Evolutionary conservation across 1,140 invertebrate species (phyloP), one percentile per base, ranked within the genome.

Genomic region (Sinella curviseta): DNA sequence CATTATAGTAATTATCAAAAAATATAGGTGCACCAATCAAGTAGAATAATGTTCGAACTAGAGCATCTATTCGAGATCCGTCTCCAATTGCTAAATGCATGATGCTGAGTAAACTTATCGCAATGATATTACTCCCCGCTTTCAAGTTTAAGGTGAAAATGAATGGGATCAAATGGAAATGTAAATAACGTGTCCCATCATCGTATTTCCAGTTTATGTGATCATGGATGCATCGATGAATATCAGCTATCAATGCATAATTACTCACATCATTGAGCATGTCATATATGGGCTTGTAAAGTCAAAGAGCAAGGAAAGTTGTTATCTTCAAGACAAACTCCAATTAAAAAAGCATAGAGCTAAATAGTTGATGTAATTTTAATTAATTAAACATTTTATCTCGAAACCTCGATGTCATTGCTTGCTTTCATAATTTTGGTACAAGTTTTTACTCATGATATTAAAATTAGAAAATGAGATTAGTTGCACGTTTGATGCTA

Each of bases 31-130:
- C 77, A 28, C 79, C 79, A 12, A 80, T 77, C 31, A 82, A 48
- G 76, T 82, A 81, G n/a, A 82, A 57, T 33, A 82, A 20, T 26
- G 82, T 79, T 31, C 80, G 82, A 14, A 82, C 17, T 28, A 82
- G 34, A 31, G 79, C 65, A 30, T 78, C 82, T 20, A 82, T 16
- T 31, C 82, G 55, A 26, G 81, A 78, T 36, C 77, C 79, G 31
- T 31, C 31, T 14, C 65, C 65, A 70, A 70, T 14, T 31, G 26
- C 65, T 70, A 70, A 70, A n/a, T 70, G 31, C 65, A 70, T 70
- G 31, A 33, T 70, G 31, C n/a, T 70, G 65, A 33, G 31, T 31
- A 24, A 30, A 33, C 12, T 33, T 8, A 70, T 70, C 30, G 28
- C 8, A 70, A 30, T 70, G 12, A 60, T 70, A 33, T 31, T 70